phyloP scores from a whole-genome alignment of 2,888 invertebrate species.

The Sinohyriopsis cumingii region DNA sequence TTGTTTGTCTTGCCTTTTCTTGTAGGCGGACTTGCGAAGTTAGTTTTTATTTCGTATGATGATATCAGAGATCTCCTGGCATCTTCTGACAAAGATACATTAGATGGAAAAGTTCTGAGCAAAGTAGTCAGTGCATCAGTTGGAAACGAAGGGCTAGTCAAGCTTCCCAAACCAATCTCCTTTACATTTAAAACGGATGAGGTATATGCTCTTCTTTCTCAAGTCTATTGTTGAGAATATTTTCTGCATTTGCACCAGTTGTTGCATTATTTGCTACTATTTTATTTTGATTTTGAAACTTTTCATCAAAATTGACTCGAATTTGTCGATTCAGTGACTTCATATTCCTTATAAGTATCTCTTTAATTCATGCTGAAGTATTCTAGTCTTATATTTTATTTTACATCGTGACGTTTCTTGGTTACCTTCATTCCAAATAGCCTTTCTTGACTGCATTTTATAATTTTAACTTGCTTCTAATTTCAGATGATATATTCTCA shows the following conservation, averaged over 20 bases:
- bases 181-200: constrained; percentile 56
- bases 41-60: constrained; percentile 63
- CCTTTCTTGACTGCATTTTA: no score
- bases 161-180: constrained; percentile 38
- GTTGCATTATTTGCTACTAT: not conserved
- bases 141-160: constrained; percentile 19
- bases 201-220: constrained; percentile 30
- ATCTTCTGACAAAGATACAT: constrained; percentile 19
- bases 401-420: no score
- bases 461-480: no score
- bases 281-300: not conserved
- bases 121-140: constrained; percentile 54
- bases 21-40: constrained; percentile 58
- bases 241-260: not conserved
- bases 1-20: constrained; percentile 3
- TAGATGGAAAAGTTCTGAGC: constrained; percentile 39
- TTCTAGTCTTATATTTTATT: no score
- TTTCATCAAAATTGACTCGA: no score
- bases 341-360: no score
- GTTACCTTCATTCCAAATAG: no score
- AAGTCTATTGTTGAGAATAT: not conserved
- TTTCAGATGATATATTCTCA: not conserved
- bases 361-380: no score
- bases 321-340: no score
- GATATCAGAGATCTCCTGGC: constrained; percentile 55